Evolutionary conservation across 2,113 vertebrate species (phyloP), one percentile per base, ranked within the genome.

Genomic region (Cinclus mexicanus): DNA sequence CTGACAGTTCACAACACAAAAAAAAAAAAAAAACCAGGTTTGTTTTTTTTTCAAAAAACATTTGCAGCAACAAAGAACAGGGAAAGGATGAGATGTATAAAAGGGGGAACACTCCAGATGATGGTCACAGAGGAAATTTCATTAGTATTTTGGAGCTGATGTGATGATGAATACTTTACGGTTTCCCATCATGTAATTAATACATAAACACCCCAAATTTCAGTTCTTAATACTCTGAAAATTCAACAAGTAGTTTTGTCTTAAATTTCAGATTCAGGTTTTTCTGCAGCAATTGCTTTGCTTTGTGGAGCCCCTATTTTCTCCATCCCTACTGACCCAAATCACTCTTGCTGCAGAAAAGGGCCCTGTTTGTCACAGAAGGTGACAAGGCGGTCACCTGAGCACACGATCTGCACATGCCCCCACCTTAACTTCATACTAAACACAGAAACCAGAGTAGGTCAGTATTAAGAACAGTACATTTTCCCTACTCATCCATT

Each of bases 91-190:
- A 61, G 26, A 33, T 0, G 3, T 23, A 15, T 17, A 21, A 39
- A 47, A 35, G 47, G 29, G 57, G 42, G 47, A 68, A 41, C 5
- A 0, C 33, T 59, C 46, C 52, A 42, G 47, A 19, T 70, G 19
- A 29, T 6, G 33, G 22, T 13, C 53, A 70, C 26, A 70, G 74
- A 57, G 57, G 9, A 47, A 42, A 31, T 37, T 67, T 29, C 52
- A 11, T 35, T 7, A 29, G 41, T 28, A 41, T 44, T 90, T 67
- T 61, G 50, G 44, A 85, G 28, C 18, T 63, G 29, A 10, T 28
- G 35, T 0, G 11, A 86, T 17, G 46, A 72, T 52, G 12, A 89
- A 42, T 10, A 31, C n/a, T 49, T 91, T 12, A 22, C 1, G 0
- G 29, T 25, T 80, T 83, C 44, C 6, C 5, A 67, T 41, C 63